Conservation (phyloP, 2,797 vertebrate species). For the Sebastes matsubarae region DNA sequence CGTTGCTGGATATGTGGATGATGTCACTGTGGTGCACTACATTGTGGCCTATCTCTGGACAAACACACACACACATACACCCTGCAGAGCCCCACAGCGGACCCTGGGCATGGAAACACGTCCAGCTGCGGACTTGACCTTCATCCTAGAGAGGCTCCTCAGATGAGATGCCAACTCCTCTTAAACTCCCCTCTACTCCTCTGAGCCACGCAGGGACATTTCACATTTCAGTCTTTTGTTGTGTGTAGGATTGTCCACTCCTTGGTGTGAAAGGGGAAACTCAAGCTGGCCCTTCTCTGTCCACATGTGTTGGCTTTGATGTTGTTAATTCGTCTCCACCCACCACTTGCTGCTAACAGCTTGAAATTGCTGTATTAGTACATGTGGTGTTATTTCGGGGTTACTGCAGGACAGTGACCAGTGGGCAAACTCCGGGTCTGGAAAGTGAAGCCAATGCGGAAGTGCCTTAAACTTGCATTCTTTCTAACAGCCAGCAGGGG, state of each 20-base stretch:
- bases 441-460: too few relatives aligned
- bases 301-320: conserved; percentile 68
- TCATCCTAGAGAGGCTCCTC: conserved; percentile 40
- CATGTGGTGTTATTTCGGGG: conserved; percentile 44
- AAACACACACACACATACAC: conserved; percentile 1
- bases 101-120: conserved; percentile 46
- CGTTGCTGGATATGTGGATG: conserved; percentile 42
- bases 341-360: conserved; percentile 63
- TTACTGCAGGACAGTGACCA: conserved; percentile 18
- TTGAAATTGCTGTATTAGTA: conserved; percentile 51
- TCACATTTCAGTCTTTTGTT: conserved; percentile 38
- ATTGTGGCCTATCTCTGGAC: conserved; percentile 17
- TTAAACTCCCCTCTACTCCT: conserved; percentile 39
- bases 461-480: too few relatives aligned
- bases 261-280: conserved; percentile 46
- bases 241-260: conserved; percentile 15
- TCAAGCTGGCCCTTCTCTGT: conserved; percentile 40
- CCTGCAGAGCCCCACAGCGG: conserved; percentile 12
- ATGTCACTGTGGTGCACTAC: conserved; percentile 61
- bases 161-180: conserved; percentile 69
- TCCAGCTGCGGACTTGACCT: conserved; percentile 60
- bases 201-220: conserved; percentile 24
- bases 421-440: too few relatives aligned
- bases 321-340: conserved; percentile 53
- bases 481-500: too few relatives aligned